phyloP scores from a whole-genome alignment of 2,888 invertebrate genomes.

The Leucophenga montana region DNA sequence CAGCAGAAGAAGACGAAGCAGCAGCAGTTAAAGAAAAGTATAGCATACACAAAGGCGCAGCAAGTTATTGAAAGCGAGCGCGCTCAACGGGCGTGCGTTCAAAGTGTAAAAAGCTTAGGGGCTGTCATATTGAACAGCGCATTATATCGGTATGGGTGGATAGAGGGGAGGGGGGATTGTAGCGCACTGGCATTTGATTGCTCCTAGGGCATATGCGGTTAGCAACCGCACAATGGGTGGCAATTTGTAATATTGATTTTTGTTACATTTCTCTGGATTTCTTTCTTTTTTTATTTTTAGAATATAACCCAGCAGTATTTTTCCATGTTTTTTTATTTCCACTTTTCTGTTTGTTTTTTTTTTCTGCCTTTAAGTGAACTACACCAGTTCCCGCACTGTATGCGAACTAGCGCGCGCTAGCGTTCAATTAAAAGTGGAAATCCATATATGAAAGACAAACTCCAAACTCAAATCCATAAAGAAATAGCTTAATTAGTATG shows the following conservation, averaged over 20 bases:
- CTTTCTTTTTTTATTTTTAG: too few species aligned
- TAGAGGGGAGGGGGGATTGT: too few species aligned
- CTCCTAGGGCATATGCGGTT: neutral
- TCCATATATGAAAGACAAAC: conserved; percentile 19
- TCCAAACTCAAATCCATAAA: conserved; percentile 21
- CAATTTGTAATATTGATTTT: conserved; percentile 51
- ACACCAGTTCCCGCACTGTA: too few species aligned
- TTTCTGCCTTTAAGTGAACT: conserved; percentile 12
- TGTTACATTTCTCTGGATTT: conserved; percentile 16
- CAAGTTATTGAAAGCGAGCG: conserved; percentile 18
- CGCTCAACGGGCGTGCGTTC: neutral
- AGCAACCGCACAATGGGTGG: conserved; percentile 36
- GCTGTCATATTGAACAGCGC: too few species aligned
- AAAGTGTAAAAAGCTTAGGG: too few species aligned
- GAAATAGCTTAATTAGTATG: conserved; percentile 24
- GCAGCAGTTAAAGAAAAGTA: conserved; percentile 8
- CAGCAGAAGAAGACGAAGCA: neutral
- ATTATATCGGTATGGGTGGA: too few species aligned
- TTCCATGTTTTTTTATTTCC: conserved; percentile 24
- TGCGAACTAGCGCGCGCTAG: neutral
- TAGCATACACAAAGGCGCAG: conserved; percentile 27
- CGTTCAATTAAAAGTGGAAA: conserved; percentile 51
- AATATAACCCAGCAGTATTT: too few species aligned
- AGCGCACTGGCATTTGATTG: too few species aligned
- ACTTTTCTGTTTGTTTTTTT: neutral